Conservation (phyloP, 2,888 invertebrate species). For the Lasioglossum leucozonium region DNA sequence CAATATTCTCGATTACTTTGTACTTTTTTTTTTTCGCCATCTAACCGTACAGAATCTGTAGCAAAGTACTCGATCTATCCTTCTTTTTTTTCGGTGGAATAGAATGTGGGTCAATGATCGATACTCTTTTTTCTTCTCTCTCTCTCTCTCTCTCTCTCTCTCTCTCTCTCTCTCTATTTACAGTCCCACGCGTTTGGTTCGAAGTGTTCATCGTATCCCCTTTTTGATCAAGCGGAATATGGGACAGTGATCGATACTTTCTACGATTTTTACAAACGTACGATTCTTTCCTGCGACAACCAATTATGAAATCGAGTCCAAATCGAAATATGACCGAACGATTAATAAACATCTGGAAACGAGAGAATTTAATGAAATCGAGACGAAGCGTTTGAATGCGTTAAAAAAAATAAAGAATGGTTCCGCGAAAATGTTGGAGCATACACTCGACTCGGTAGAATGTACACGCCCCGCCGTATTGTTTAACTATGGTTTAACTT, state of each 20-base stretch:
- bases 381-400: neutral
- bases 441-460: neutral
- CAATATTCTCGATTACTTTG: neutral
- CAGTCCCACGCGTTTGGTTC: neutral
- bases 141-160: no score
- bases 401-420: no score
- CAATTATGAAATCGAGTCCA: neutral
- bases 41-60: neutral
- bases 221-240: neutral
- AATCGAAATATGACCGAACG: no score
- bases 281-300: neutral
- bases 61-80: neutral
- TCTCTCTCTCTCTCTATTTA: neutral
- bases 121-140: neutral
- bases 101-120: constrained; percentile 12
- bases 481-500: neutral
- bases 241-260: neutral
- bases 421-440: neutral
- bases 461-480: neutral
- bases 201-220: neutral
- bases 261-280: neutral
- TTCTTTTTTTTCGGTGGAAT: neutral
- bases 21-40: neutral
- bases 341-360: neutral
- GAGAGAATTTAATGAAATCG: neutral